Evolutionary conservation across 2,888 invertebrate species (phyloP).

Genomic region (Masnerella sp.): DNA sequence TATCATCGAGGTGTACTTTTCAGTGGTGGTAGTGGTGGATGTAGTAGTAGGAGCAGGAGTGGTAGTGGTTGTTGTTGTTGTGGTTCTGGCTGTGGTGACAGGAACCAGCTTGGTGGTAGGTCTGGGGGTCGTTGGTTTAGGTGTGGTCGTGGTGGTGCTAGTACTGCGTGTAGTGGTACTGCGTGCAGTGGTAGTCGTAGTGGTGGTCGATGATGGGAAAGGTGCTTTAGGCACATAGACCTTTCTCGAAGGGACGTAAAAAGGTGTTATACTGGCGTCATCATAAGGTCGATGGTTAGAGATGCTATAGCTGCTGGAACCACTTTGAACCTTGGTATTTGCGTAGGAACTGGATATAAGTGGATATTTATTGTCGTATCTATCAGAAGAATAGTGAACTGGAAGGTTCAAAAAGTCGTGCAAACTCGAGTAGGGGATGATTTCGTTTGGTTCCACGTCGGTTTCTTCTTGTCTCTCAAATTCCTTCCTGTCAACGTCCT

Average conservation of each 20-base stretch:
- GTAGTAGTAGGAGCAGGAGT: slow-evolving; percentile 25
- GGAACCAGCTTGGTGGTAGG: slow-evolving; percentile 53
- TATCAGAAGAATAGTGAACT: slow-evolving; percentile 83
- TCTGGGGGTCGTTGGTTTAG: slow-evolving; percentile 59
- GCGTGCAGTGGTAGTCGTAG: slow-evolving; percentile 50
- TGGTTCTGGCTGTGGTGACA: slow-evolving; percentile 64
- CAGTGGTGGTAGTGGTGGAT: slow-evolving; percentile 61
- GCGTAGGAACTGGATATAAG: slow-evolving; percentile 86
- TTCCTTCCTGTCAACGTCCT: slow-evolving; percentile 23
- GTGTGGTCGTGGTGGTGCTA: slow-evolving; percentile 37
- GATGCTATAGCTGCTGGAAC: slow-evolving; percentile 72
- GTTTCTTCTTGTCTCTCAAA: slow-evolving; percentile 43
- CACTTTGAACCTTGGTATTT: slow-evolving; percentile 84
- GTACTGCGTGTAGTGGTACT: slow-evolving; percentile 50
- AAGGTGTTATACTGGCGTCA: slow-evolving; percentile 41
- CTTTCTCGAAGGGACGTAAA: slow-evolving; percentile 53
- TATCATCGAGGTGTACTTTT: slow-evolving; percentile 65
- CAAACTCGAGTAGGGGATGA: slow-evolving; percentile 82
- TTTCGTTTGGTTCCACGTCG: slow-evolving; percentile 80
- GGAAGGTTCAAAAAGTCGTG: slow-evolving; percentile 85
- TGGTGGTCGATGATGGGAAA: slow-evolving; percentile 54
- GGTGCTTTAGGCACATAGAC: slow-evolving; percentile 58
- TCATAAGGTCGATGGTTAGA: slow-evolving; percentile 72
- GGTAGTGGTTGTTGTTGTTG: slow-evolving; percentile 42
- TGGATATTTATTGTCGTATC: slow-evolving; percentile 81